A percentile compares a stretch with the other conserved stretches of the same genome.
Conservation (phyloP, 2,113 vertebrate genomes). For the Junco hyemalis region DNA sequence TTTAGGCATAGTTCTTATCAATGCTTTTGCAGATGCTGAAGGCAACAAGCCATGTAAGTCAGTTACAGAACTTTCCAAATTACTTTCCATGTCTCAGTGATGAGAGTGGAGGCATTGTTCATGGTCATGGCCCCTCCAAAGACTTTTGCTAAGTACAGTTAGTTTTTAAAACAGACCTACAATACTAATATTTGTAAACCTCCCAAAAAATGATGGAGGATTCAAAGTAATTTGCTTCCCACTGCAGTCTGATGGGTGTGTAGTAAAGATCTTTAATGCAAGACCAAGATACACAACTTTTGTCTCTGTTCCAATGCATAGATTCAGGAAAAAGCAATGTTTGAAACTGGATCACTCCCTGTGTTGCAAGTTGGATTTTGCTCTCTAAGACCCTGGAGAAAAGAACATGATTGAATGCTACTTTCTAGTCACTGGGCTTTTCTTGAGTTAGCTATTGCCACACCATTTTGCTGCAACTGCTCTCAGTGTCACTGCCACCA, state of each 20-base stretch:
- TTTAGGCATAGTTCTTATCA: slow-evolving; percentile 38
- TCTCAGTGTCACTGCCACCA: background rate
- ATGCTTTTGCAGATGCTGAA: slow-evolving; percentile 11
- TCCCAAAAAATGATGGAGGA: background rate
- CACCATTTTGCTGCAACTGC: background rate
- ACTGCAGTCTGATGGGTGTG: background rate
- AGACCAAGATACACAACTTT: background rate
- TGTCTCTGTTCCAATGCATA: background rate
- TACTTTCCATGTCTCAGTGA: background rate
- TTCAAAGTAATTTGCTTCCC: background rate
- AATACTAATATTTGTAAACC: background rate
- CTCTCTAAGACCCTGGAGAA: background rate
- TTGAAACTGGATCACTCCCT: background rate
- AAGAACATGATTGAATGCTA: background rate
- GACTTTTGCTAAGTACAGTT: background rate
- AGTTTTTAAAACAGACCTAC: background rate
- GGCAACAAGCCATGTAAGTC: background rate
- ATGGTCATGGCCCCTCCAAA: background rate
- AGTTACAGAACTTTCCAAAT: background rate
- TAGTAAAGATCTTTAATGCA: background rate
- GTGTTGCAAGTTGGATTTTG: background rate
- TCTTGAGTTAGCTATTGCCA: background rate
- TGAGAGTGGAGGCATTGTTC: background rate
- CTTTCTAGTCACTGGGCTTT: background rate
- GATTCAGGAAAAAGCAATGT: background rate